Evolutionary conservation across 2,113 vertebrate genomes (phyloP).

Genomic region (Myotis davidii): DNA sequence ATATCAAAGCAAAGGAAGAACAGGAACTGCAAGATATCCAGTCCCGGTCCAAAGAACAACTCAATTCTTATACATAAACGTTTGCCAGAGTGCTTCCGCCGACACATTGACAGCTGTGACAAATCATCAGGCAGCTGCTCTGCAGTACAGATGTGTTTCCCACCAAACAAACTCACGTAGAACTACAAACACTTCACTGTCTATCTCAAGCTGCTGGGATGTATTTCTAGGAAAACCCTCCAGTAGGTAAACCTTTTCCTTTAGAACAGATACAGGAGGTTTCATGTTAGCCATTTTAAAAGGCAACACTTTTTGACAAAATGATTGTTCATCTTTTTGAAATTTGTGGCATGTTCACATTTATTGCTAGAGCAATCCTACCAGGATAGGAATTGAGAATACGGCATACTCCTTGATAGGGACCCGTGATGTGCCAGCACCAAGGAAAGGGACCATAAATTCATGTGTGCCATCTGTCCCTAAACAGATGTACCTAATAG

Average conservation of each 20-base stretch:
- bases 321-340: conserved; percentile 63
- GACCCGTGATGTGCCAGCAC: conserved; percentile 48
- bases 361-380: conserved; percentile 22
- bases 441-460: conserved; percentile 23
- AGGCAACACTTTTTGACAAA: conserved; percentile 88
- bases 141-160: conserved; percentile 90
- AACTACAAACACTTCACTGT: conserved; percentile 87
- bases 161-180: conserved; percentile 90
- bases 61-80: conserved; percentile 99
- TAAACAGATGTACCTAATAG: background rate
- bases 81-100: conserved; percentile 86
- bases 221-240: conserved; percentile 83
- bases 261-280: conserved; percentile 82
- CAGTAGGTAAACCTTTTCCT: conserved; percentile 82
- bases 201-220: conserved; percentile 86
- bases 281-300: conserved; percentile 86
- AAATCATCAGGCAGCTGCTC: conserved; percentile 89
- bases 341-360: conserved; percentile 40
- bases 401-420: background rate
- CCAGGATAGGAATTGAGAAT: background rate
- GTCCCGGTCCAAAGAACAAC: conserved; percentile 98
- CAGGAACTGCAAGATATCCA: conserved; percentile 99
- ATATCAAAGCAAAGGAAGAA: conserved; percentile 99
- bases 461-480: fast-evolving
- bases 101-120: conserved; percentile 88